Evolutionary conservation across 1,140 invertebrate species (phyloP), one percentile per base, ranked within the genome.

Genomic region (Periplaneta americana): DNA sequence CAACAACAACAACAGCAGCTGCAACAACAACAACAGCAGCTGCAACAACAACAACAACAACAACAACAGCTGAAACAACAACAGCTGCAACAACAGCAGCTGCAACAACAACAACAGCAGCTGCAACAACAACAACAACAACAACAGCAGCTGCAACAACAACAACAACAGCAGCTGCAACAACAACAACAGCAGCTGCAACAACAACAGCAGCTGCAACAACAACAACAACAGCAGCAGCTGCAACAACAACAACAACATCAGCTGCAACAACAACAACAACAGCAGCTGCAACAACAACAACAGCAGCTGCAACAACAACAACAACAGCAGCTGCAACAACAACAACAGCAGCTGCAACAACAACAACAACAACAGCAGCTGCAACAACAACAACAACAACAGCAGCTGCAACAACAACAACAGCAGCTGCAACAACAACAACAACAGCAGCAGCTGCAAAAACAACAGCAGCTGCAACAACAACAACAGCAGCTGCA

Each of bases 351-450:
- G n/a, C n/a, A n/a, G n/a, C n/a, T n/a, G n/a, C n/a, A n/a, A n/a
- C n/a, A n/a, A n/a, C n/a, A n/a, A n/a, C n/a, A n/a, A n/a, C n/a
- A n/a, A n/a, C n/a, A n/a, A n/a, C n/a, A n/a, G n/a, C n/a, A n/a
- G n/a, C n/a, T n/a, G n/a, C n/a, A n/a, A n/a, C n/a, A n/a, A n/a
- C n/a, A n/a, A n/a, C n/a, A n/a, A n/a, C n/a, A n/a, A n/a, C n/a
- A n/a, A n/a, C n/a, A n/a, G n/a, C n/a, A n/a, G n/a, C n/a, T n/a
- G n/a, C n/a, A 37, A 80, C 82, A 57, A 57, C 39, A 82, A 82
- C 81, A 83, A 77, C 84, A 85, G 6, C 84, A 85, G 22, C 84
- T 85, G 34, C 87, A 88, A 81, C 83, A 84, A 80, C 85, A 88
- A 83, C 85, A 66, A 10, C 74, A 87, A 80, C 83, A 85, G 0